These are phyloP conservation scores for Rhynchonycteris naso DNA, from an alignment of 2,797 vertebrate genomes.

Conservation along the genomic window DNA sequence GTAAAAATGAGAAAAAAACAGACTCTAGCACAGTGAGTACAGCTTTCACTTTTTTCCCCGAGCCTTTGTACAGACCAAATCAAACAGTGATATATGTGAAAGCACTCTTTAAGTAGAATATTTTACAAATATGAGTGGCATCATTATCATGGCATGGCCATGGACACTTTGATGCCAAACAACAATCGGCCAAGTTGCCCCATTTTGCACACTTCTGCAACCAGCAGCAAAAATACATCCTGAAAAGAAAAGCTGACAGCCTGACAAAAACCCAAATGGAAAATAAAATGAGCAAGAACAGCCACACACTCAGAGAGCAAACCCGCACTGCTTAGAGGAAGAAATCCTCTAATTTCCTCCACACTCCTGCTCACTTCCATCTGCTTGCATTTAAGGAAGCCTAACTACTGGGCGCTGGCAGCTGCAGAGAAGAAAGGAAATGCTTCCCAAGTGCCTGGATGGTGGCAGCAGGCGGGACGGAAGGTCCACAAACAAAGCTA, in stretches of 20 bases:
- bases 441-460: background rate
- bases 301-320: constrained; percentile 70
- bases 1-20: background rate
- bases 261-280: constrained; percentile 79
- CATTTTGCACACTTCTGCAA: constrained; percentile 57
- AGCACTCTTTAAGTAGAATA: background rate
- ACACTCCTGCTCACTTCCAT: constrained; percentile 42
- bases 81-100: background rate
- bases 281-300: constrained; percentile 71
- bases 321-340: constrained; percentile 66
- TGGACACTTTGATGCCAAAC: constrained; percentile 49
- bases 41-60: background rate
- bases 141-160: background rate
- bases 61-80: constrained; percentile 27
- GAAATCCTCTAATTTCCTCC: constrained; percentile 57
- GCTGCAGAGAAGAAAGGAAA: background rate
- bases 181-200: constrained; percentile 70
- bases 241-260: constrained; percentile 63
- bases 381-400: constrained; percentile 48
- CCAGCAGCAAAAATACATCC: constrained; percentile 55
- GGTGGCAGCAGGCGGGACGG: background rate
- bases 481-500: background rate
- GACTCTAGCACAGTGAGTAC: background rate
- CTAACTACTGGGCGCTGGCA: constrained; percentile 20
- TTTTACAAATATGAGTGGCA: background rate